Evolutionary conservation across 1,140 invertebrate species (phyloP).

Genomic region (Trachymyrmex septentrionalis): DNA sequence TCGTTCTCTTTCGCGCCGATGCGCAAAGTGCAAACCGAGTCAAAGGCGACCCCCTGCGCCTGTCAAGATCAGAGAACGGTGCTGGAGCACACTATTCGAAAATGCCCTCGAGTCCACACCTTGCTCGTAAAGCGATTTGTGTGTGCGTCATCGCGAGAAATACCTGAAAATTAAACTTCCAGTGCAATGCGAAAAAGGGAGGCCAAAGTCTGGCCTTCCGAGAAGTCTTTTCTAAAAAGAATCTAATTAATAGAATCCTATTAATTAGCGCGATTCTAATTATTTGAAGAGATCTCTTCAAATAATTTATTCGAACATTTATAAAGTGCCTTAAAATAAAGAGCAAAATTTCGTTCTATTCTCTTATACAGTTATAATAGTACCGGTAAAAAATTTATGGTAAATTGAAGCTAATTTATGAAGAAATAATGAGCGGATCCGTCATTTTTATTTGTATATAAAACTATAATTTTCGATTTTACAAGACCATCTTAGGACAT

Average conservation of each 20-base stretch:
- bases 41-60: slow-evolving; percentile 58
- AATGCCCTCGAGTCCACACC: slow-evolving; percentile 48
- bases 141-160: slow-evolving; percentile 54
- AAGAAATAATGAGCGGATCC: background rate
- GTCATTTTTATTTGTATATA: background rate
- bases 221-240: background rate
- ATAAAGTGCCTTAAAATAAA: background rate
- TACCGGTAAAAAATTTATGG: background rate
- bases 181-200: slow-evolving; percentile 32
- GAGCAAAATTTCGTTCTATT: background rate
- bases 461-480: background rate
- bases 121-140: slow-evolving; percentile 40
- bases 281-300: too few species aligned
- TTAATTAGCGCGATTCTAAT: background rate
- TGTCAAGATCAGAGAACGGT: slow-evolving; percentile 53
- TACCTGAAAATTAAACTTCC: slow-evolving; percentile 56
- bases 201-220: background rate
- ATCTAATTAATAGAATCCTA: slow-evolving; percentile 1
- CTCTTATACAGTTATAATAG: background rate
- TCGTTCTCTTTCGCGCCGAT: slow-evolving; percentile 57
- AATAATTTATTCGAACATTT: background rate
- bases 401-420: slow-evolving; percentile 1
- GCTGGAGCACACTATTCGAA: slow-evolving; percentile 31
- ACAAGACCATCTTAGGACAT: background rate
- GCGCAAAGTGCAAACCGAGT: slow-evolving; percentile 71